A percentile compares a stretch with the other conserved stretches of the same genome.
Conservation (phyloP, 2,113 vertebrate species). For the Mirounga angustirostris region DNA sequence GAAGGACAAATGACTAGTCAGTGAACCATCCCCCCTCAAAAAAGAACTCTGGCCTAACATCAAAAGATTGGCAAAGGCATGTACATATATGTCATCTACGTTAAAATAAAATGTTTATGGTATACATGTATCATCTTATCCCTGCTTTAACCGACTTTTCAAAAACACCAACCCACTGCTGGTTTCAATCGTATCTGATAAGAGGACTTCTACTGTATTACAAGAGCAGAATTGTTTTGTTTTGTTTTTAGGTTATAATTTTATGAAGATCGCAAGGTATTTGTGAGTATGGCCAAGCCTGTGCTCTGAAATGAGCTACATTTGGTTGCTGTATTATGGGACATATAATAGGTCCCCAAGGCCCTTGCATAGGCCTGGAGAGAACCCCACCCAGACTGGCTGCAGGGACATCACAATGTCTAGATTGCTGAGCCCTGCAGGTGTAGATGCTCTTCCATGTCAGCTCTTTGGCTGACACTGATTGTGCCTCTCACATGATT, state of each 20-base stretch:
- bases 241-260: not conserved
- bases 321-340: not conserved
- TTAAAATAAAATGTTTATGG: slow-evolving; percentile 37
- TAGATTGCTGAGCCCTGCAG: not conserved
- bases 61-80: slow-evolving; percentile 29
- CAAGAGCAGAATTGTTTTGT: not conserved
- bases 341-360: not conserved
- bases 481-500: not conserved
- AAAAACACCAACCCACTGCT: not conserved
- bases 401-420: not conserved
- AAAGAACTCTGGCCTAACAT: slow-evolving; percentile 50
- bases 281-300: not conserved
- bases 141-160: not conserved
- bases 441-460: rapidly evolving
- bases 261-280: slow-evolving; percentile 28
- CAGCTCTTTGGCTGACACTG: not conserved
- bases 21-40: slow-evolving; percentile 23
- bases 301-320: not conserved
- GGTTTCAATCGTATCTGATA: not conserved
- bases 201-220: not conserved
- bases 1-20: slow-evolving; percentile 22
- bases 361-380: not conserved
- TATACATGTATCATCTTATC: not conserved
- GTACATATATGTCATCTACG: not conserved
- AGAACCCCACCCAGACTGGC: not conserved